Evolutionary conservation across 1,140 invertebrate genomes (phyloP).

Genomic region (Aphaenogaster floridana): DNA sequence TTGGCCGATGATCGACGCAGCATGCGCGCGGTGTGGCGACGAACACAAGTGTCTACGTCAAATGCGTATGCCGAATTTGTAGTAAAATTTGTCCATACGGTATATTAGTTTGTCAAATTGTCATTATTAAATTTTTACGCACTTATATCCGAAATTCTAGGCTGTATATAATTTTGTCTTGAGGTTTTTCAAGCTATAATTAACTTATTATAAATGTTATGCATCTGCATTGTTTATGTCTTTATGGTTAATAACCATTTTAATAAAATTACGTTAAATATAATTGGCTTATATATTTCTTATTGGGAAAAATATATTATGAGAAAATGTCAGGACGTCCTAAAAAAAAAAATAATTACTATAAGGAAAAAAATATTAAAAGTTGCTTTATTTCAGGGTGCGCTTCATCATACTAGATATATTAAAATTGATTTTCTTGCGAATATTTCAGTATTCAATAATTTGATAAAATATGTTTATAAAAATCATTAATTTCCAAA

Average conservation of each 20-base stretch:
- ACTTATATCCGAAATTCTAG: neutral
- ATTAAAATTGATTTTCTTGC: neutral
- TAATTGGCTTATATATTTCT: neutral
- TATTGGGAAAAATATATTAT: neutral
- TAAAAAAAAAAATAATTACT: neutral
- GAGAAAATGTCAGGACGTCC: neutral
- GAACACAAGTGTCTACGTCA: constrained; percentile 28
- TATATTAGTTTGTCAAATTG: neutral
- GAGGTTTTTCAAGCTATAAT: neutral
- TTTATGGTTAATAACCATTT: neutral
- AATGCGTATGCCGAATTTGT: neutral
- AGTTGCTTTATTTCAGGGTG: neutral
- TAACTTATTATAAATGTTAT: constrained; percentile 7
- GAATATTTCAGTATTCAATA: neutral
- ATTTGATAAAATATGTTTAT: constrained; percentile 1
- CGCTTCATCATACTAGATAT: too few species aligned
- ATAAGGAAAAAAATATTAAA: neutral
- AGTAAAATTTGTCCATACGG: neutral
- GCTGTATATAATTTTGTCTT: neutral
- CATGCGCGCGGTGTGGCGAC: neutral
- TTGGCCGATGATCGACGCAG: constrained; percentile 65
- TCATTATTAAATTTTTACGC: neutral
- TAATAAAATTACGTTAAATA: neutral
- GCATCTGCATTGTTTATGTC: neutral
- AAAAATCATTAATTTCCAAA: neutral